phyloP scores from a whole-genome alignment of 2,888 invertebrate genomes.

The Pollenia labialis region DNA sequence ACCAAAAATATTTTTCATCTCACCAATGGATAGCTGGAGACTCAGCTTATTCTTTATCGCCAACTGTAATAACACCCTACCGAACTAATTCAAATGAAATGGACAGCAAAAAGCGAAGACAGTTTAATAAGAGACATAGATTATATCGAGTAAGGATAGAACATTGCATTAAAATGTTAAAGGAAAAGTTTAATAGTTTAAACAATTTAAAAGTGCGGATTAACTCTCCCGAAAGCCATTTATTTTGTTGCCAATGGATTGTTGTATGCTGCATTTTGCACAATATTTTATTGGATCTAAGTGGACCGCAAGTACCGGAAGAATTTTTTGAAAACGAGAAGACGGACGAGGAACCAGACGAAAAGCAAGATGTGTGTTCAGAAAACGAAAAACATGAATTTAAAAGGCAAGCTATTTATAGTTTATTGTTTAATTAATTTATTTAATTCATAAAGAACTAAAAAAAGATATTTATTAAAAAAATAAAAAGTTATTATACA shows the following conservation, averaged over 20 bases:
- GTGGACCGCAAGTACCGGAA: neutral
- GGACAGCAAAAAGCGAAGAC: conserved; percentile 3
- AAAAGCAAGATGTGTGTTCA: neutral
- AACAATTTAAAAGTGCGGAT: conserved; percentile 21
- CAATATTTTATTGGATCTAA: conserved; percentile 17
- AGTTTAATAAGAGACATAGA: conserved; percentile 33
- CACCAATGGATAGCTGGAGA: conserved; percentile 41
- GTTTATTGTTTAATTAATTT: conserved; percentile 23
- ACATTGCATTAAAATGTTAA: conserved; percentile 18
- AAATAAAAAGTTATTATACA: neutral
- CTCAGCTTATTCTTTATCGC: conserved; percentile 25
- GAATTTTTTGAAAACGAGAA: neutral
- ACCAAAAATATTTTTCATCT: conserved; percentile 14
- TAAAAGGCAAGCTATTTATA: conserved; percentile 30
- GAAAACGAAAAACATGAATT: conserved; percentile 13
- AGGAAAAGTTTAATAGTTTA: conserved; percentile 29
- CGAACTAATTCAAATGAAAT: conserved; percentile 37
- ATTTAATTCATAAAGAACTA: conserved; percentile 13
- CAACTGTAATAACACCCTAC: conserved; percentile 32
- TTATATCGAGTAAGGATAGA: conserved; percentile 42
- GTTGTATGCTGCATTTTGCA: conserved; percentile 28
- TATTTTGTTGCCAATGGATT: conserved; percentile 35
- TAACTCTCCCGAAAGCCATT: conserved; percentile 10
- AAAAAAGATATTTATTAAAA: neutral
- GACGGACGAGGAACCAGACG: neutral